Base-by-base conservation (phyloP, 2,113 vertebrate species). In the Alexandromys fortis region DNA sequence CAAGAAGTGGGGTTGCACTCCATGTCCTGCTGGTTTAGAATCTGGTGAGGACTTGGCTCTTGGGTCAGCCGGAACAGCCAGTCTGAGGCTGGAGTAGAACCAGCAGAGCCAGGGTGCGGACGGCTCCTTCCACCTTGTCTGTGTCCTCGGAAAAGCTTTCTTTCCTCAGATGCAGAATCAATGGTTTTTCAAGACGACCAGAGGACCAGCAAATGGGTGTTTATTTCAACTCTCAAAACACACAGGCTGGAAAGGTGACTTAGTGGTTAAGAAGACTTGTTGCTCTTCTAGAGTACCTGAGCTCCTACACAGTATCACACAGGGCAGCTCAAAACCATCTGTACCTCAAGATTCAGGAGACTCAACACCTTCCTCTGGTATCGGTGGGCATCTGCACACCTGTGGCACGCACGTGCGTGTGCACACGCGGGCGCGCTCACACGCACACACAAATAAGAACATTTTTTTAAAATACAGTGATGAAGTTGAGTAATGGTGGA, bases 191-290 rank as follows among this genome's bases (percentile, higher is more conserved):
- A 30, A 38, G 42, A n/a, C 8, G 0, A 65, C 21, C n/a, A 42
- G 81, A 85, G 63, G 65, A 79, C 30, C 30, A 42, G 47, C 4
- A 82, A 88, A 75, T 26, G 77, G 7, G 11, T 28, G 38, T 33
- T 85, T 89, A 49, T 95, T 86, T 89, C 12, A 76, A 77, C 72
- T 75, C n/a, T 82, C 73, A 89, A 77, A 76, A 30, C 19, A 47
- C 42, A 63, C 24, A 63, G 61, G 26, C 26, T 86, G 38, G 61
- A 10, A 86, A 67, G 61, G 26, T 61, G 52, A 38, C 35, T 38
- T 38, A 24, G n/a, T 17, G 12, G 12, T 83, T 83, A 83, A 28
- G 79, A 82, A 82, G 13, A 61, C n/a, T 26, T 28, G 55, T 38
- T 61, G 55, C 22, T 63, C 22, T 83, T 61, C n/a, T 14, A 61